Percentiles rank a stretch among this genome's conserved stretches.
Conservation (phyloP, 2,888 invertebrate species). For the Therioaphis trifolii region DNA sequence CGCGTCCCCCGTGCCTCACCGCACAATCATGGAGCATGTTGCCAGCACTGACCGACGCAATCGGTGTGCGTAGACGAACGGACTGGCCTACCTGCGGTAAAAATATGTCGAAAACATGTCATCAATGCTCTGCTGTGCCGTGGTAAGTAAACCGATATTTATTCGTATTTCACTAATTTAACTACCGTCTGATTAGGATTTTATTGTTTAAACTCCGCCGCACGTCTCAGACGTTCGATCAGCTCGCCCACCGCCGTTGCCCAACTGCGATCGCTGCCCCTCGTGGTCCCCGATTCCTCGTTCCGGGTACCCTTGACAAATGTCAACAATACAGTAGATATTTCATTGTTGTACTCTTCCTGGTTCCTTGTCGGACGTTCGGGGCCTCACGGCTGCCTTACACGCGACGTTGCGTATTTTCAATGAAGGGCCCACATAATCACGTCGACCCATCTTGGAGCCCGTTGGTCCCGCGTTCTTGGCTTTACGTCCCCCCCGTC, state of each 20-base stretch:
- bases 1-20: no score
- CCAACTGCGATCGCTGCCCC: neutral
- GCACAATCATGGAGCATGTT: neutral
- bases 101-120: conserved; percentile 72
- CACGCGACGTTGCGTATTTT: neutral
- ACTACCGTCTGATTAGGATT: neutral
- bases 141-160: conserved; percentile 77
- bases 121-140: conserved; percentile 96
- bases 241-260: neutral
- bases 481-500: neutral
- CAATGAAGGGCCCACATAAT: no score
- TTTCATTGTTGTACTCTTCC: neutral
- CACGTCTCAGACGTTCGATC: neutral
- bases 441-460: neutral
- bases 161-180: conserved; percentile 47
- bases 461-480: neutral
- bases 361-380: neutral
- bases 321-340: neutral
- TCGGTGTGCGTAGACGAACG: neutral
- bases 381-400: neutral
- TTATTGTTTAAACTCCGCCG: neutral
- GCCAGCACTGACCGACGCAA: conserved; percentile 13
- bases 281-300: neutral
- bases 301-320: conserved; percentile 47
- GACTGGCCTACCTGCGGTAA: conserved; percentile 54